Evolutionary conservation across 53 echinoderm and acorn worm species (phyloP).

Genomic region (Astropecten irregularis): DNA sequence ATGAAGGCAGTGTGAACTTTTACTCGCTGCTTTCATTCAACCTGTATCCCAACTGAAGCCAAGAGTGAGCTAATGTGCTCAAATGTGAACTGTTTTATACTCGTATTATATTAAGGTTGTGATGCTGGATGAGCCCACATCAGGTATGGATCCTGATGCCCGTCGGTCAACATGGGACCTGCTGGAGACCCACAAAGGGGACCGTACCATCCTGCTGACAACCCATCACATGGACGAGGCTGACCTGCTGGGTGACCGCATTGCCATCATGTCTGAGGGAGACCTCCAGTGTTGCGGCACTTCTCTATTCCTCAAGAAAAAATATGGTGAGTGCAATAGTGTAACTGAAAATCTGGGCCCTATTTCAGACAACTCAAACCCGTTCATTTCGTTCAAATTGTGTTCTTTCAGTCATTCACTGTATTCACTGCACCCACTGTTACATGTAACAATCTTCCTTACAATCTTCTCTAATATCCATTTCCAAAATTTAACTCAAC

Average conservation of each 20-base stretch:
- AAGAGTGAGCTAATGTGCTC: too few relatives aligned
- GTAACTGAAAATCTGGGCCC: conserved; percentile 26
- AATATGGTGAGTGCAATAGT: conserved; percentile 74
- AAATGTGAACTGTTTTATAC: too few relatives aligned
- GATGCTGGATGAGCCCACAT: conserved; percentile 89
- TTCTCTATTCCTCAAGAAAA: conserved; percentile 86
- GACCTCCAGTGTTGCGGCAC: conserved; percentile 79
- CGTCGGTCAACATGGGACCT: conserved; percentile 90
- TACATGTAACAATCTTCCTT: too few relatives aligned
- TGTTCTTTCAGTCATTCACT: too few relatives aligned
- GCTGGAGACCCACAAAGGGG: conserved; percentile 70
- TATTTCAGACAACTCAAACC: not conserved
- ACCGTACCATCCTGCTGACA: conserved; percentile 82
- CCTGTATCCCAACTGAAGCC: too few relatives aligned
- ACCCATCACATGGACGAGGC: conserved; percentile 93
- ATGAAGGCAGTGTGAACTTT: too few relatives aligned
- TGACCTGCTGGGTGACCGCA: conserved; percentile 88
- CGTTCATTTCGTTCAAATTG: not conserved
- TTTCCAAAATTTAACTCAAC: too few relatives aligned
- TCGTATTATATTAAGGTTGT: too few relatives aligned
- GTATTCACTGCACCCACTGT: too few relatives aligned
- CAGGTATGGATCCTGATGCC: conserved; percentile 90
- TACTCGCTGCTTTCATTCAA: too few relatives aligned
- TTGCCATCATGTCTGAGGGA: conserved; percentile 84
- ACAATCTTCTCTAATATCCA: too few relatives aligned